phyloP scores from a whole-genome alignment of 2,797 vertebrate genomes.

The Chromis chromis region DNA sequence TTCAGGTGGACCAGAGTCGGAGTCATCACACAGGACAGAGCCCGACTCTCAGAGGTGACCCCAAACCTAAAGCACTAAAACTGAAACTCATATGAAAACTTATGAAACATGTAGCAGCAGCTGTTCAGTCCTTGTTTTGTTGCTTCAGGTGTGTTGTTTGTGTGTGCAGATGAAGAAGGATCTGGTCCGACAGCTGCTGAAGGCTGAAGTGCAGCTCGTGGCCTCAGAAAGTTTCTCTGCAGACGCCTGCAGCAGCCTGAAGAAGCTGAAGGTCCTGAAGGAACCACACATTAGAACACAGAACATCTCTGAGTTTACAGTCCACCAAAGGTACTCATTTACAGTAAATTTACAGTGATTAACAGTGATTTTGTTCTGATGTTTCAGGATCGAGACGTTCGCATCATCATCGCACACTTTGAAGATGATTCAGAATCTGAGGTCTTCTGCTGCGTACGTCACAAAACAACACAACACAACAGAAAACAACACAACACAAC shows the following conservation, averaged over 20 bases:
- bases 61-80: too few species aligned
- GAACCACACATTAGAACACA: too few species aligned
- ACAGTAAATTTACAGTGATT: neutral
- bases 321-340: too few species aligned
- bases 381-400: conserved; percentile 88
- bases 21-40: conserved; percentile 87
- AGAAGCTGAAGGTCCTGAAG: conserved; percentile 87
- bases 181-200: conserved; percentile 86
- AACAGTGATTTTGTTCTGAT: too few species aligned
- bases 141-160: neutral
- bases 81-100: too few species aligned
- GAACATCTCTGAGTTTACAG: too few species aligned
- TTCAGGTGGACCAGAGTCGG: conserved; percentile 91
- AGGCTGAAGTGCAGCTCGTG: conserved; percentile 86
- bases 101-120: too few species aligned
- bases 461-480: neutral
- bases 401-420: conserved; percentile 91
- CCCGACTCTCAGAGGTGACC: conserved; percentile 88
- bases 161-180: conserved; percentile 89
- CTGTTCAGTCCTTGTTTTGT: too few species aligned
- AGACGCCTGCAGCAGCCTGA: conserved; percentile 87
- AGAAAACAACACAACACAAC: too few species aligned
- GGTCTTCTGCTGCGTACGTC: conserved; percentile 92
- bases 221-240: conserved; percentile 87
- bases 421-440: conserved; percentile 88